A percentile compares a stretch with the other conserved stretches of the same genome.
phyloP scores from a whole-genome alignment of 2,113 vertebrate genomes.

The Leiothrix lutea region DNA sequence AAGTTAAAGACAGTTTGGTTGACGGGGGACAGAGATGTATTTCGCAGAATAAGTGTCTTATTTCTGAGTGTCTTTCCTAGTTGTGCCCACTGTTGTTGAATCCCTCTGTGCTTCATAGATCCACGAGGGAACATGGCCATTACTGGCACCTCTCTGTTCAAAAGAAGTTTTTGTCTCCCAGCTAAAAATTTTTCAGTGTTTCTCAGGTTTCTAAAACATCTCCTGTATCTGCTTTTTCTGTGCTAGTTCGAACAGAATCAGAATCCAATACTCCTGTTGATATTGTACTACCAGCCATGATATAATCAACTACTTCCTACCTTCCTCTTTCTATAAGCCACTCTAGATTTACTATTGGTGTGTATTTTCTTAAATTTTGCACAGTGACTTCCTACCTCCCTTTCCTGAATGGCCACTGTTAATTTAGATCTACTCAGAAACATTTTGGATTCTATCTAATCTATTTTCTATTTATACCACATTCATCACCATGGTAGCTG shows the following conservation, averaged over 20 bases:
- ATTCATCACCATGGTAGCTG: slow-evolving; percentile 67
- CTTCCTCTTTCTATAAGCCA: neutral
- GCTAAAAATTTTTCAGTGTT: neutral
- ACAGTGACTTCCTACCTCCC: neutral
- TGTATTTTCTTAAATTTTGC: slow-evolving; percentile 41
- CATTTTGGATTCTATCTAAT: slow-evolving; percentile 42
- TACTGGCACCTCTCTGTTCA: neutral
- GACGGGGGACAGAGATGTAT: neutral
- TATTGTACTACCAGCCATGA: neutral
- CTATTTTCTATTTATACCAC: slow-evolving; percentile 59
- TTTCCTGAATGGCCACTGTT: slow-evolving; percentile 19
- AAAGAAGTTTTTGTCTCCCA: neutral
- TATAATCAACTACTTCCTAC: neutral
- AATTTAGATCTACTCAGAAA: slow-evolving; percentile 44
- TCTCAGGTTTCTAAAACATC: neutral
- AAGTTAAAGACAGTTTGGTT: neutral
- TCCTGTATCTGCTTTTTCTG: neutral
- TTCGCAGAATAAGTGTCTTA: neutral
- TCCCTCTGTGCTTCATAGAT: neutral
- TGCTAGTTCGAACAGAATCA: neutral
- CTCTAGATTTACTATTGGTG: slow-evolving; percentile 11
- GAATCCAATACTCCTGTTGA: neutral
- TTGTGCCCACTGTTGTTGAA: neutral
- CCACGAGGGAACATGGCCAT: neutral
- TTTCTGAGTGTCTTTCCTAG: neutral